Conservation (phyloP, 1,140 invertebrate genomes). For the Diachasma alloeum region DNA sequence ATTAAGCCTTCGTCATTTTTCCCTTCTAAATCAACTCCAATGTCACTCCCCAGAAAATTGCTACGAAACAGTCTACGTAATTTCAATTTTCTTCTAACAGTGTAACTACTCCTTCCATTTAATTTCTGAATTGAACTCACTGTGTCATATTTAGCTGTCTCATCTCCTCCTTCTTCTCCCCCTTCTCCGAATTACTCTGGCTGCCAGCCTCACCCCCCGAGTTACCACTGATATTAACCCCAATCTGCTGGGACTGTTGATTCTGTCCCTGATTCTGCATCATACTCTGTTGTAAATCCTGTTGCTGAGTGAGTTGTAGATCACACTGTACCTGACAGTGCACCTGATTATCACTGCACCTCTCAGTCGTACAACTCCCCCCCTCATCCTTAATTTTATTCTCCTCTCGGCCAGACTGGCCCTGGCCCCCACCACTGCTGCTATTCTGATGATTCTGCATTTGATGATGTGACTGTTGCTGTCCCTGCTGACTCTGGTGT, state of each 20-base stretch:
- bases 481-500: constrained; percentile 42
- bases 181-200: constrained; percentile 51
- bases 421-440: constrained; percentile 48
- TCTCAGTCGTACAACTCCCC: constrained; percentile 57
- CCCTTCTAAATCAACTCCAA: too few species aligned
- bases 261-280: constrained; percentile 58
- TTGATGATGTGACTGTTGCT: constrained; percentile 53
- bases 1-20: too few species aligned
- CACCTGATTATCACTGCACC: constrained; percentile 60
- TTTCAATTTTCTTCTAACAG: too few species aligned
- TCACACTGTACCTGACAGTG: constrained; percentile 62
- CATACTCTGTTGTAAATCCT: constrained; percentile 60
- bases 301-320: constrained; percentile 59
- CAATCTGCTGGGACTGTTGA: constrained; percentile 47
- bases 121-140: constrained; percentile 40
- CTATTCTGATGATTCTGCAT: constrained; percentile 60
- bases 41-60: too few species aligned
- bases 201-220: constrained; percentile 43
- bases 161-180: constrained; percentile 61
- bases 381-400: constrained; percentile 60
- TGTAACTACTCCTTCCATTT: too few species aligned
- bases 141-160: constrained; percentile 63
- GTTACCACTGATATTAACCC: constrained; percentile 53
- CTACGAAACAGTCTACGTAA: too few species aligned
- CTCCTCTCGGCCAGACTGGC: constrained; percentile 52